phyloP scores from a whole-genome alignment of 2,797 vertebrate genomes.

The Steatocranus sp. region DNA sequence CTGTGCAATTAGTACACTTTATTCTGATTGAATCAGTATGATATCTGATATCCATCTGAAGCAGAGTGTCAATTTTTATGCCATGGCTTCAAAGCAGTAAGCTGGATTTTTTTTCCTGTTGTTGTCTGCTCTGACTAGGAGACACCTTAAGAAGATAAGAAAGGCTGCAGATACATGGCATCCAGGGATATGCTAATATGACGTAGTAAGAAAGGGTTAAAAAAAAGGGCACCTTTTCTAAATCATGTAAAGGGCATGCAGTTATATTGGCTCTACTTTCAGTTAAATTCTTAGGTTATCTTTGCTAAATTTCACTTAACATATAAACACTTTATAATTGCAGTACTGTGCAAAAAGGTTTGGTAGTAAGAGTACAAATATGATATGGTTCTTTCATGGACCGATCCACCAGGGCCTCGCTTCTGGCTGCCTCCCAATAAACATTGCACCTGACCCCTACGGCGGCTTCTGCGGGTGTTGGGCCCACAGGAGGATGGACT shows the following conservation, averaged over 20 bases:
- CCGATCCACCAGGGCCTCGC: fast-evolving
- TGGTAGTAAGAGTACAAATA: background rate
- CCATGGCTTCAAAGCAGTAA: background rate
- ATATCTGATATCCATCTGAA: background rate
- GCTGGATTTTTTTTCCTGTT: background rate
- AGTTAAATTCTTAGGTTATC: background rate
- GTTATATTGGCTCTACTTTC: background rate
- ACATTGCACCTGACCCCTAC: background rate
- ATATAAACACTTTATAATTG: background rate
- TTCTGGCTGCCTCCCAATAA: background rate
- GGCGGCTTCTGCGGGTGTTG: background rate
- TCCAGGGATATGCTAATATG: background rate
- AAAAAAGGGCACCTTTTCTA: background rate
- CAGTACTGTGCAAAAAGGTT: background rate
- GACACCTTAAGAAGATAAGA: background rate
- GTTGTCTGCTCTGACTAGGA: background rate
- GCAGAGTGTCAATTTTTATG: background rate
- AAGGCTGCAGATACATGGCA: background rate
- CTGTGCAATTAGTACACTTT: background rate
- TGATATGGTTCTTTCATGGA: background rate
- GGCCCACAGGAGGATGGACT: background rate
- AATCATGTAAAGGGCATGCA: background rate
- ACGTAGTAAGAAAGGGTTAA: background rate
- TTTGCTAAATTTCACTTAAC: background rate
- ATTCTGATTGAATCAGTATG: background rate